These are phyloP conservation scores for Centropristis striata DNA, from an alignment of 2,113 vertebrate genomes.

Conservation along the genomic window DNA sequence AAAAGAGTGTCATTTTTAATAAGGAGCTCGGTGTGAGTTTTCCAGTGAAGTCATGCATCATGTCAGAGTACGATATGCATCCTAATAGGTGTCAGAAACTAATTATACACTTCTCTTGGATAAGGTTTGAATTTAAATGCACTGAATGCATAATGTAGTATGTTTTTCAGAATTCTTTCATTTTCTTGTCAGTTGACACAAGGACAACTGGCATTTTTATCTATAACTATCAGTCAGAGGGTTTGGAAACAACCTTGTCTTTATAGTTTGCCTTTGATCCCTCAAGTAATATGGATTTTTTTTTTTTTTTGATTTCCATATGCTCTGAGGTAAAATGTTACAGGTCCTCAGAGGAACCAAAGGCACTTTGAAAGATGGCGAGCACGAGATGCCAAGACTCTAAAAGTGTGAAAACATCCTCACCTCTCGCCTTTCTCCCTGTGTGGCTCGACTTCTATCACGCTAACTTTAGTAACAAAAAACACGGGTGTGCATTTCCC, in stretches of 20 bases:
- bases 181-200: neutral
- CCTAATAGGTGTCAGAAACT: constrained; percentile 3
- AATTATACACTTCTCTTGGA: neutral
- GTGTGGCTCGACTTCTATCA: constrained; percentile 25
- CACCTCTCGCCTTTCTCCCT: constrained; percentile 27
- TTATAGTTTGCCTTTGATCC: neutral
- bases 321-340: constrained; percentile 3
- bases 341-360: constrained; percentile 1
- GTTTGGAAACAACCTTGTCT: neutral
- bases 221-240: neutral
- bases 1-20: neutral
- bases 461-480: constrained; percentile 48
- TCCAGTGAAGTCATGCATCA: neutral
- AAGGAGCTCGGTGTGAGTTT: neutral
- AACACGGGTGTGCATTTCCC: constrained; percentile 26
- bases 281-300: neutral
- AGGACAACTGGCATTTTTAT: neutral
- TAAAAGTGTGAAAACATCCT: constrained; percentile 26
- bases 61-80: neutral
- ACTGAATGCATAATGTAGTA: neutral
- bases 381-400: neutral
- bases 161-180: neutral
- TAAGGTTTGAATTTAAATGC: constrained; percentile 5
- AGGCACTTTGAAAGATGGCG: constrained; percentile 1
- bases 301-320: neutral